A percentile compares a stretch with the other conserved stretches of the same genome.
Evolutionary conservation across 2,113 vertebrate genomes (phyloP).

Genomic region (Cyrtonyx montezumae): DNA sequence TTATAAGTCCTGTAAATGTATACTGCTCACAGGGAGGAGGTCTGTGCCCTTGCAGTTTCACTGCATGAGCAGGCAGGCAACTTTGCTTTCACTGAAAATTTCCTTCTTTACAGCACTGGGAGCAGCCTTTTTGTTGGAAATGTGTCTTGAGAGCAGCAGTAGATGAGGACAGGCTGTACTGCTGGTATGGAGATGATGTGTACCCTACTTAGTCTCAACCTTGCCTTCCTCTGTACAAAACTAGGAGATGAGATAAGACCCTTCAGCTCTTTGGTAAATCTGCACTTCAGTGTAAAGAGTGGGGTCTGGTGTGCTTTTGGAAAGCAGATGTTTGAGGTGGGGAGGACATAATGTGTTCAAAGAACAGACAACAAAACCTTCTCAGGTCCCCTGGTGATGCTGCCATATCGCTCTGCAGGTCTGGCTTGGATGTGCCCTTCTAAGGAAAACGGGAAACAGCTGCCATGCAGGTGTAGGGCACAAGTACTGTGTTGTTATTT

Average conservation of each 20-base stretch:
- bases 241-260: background rate
- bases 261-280: background rate
- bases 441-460: background rate
- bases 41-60: background rate
- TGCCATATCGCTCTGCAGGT: background rate
- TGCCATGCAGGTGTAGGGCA: background rate
- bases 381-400: background rate
- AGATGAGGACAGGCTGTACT: background rate
- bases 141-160: background rate
- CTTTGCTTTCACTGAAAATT: background rate
- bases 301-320: background rate
- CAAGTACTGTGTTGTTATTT: too few relatives aligned
- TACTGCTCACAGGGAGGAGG: background rate
- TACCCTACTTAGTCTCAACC: background rate
- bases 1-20: background rate
- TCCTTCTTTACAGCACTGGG: background rate
- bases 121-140: background rate
- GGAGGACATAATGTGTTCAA: background rate
- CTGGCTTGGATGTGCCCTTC: background rate
- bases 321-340: background rate
- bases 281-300: background rate
- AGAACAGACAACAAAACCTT: background rate
- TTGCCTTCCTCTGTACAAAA: background rate
- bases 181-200: accelerated
- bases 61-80: background rate